Conservation (phyloP, 2,113 vertebrate species). For the Xiphophorus hellerii region DNA sequence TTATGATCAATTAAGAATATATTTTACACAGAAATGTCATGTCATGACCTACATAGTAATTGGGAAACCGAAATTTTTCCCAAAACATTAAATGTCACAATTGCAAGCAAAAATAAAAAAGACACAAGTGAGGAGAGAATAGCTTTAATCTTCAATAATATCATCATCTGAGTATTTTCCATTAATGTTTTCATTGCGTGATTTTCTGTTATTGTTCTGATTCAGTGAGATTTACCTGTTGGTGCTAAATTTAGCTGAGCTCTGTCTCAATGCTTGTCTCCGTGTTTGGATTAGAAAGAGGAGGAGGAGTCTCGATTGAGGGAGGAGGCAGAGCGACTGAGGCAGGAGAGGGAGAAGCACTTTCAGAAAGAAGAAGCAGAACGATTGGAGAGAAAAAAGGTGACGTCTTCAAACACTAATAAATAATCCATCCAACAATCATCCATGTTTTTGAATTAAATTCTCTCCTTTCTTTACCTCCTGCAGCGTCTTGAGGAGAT, state of each 20-base stretch:
- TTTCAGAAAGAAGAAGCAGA: slow-evolving; percentile 96
- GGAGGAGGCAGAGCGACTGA: slow-evolving; percentile 87
- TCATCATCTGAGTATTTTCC: no score
- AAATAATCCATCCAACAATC: accelerated
- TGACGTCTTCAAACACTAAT: slow-evolving; percentile 48
- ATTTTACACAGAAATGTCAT: no score
- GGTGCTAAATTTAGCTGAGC: neutral
- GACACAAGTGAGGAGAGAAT: no score
- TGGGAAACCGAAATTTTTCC: no score
- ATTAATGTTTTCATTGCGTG: no score
- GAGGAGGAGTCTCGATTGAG: slow-evolving; percentile 89
- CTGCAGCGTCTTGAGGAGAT: slow-evolving; percentile 94
- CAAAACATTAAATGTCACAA: no score
- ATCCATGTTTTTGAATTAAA: neutral
- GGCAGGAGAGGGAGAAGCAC: slow-evolving; percentile 91
- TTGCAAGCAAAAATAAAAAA: no score
- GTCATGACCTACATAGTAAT: no score
- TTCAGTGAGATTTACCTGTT: no score
- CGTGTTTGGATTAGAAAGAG: slow-evolving; percentile 72
- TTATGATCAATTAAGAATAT: no score
- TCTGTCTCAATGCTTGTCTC: neutral
- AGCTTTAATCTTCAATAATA: no score
- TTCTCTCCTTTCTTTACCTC: slow-evolving; percentile 35
- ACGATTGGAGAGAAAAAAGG: slow-evolving; percentile 96
- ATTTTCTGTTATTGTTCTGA: no score